Base-by-base conservation (phyloP, 2,888 invertebrate species). In the Lasioglossum figueresi region DNA sequence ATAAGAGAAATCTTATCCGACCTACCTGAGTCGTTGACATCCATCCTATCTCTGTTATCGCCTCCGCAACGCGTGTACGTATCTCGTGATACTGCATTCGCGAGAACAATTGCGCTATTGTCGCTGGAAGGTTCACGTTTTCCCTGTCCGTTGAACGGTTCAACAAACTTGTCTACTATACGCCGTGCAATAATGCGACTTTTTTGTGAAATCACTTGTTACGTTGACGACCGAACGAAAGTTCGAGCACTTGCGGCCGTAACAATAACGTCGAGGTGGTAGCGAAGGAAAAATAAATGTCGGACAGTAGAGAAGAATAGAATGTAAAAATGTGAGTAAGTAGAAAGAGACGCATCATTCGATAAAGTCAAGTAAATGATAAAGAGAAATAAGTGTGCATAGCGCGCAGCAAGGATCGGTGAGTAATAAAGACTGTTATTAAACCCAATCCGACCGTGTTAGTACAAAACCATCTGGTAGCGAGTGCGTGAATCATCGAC, bases 1-100 rank as follows among this genome's bases (percentile, higher is more conserved):
- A 84, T 84, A 84, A 84, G 84, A 83, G 83, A 84, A 78, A 79
- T 66, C 52, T 79, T 83, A 76, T 84, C 79, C 84, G 71, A 79
- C 83, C 78, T 84, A 84, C 79, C 84, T 79, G 84, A 75, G 83
- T 84, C 84, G 84, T 84, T 84, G 84, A 84, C 84, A 83, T 76
- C 84, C 37, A 75, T 75, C 34, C 45, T 83, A 84, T 84, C 84
- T 75, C 43, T 12, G 52, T 83, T 83, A 83, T 83, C 84, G 37
- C 27, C 23, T 59, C 14, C 45, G 34, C 68, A 83, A 71, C 84
- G 34, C 63, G 43, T 56, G 73, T n/a, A n/a, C n/a, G n/a, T 82
- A 71, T 31, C 40, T 16, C 45, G 14, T n/a, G 84, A 79, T 83
- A 84, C 43, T 31, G 45, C 66, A 75, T 83, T 84, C 79, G 84